phyloP scores from a whole-genome alignment of 1,140 invertebrate genomes.

The Cotesia vestalis region DNA sequence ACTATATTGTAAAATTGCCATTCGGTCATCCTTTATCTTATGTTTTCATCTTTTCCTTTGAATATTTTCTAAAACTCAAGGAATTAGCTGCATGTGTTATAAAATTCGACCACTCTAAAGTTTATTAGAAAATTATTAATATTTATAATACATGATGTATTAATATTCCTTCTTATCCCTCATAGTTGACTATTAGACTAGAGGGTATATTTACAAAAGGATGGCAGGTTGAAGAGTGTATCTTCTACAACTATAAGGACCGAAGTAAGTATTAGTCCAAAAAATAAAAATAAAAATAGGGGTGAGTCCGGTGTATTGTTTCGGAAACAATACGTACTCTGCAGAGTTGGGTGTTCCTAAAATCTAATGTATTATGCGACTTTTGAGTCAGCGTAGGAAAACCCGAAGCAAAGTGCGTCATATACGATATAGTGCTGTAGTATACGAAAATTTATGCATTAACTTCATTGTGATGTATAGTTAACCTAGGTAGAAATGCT shows the following conservation, averaged over 20 bases:
- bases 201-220: neutral
- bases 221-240: neutral
- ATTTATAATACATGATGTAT: too few species aligned
- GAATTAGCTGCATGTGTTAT: too few species aligned
- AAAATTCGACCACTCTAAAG: too few species aligned
- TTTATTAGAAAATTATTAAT: too few species aligned
- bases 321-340: slow-evolving; percentile 44
- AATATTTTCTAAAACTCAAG: too few species aligned
- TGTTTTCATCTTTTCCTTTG: too few species aligned
- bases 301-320: slow-evolving; percentile 42
- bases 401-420: neutral
- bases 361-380: slow-evolving; percentile 3
- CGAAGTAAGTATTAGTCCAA: too few species aligned
- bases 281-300: neutral
- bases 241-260: neutral
- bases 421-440: neutral
- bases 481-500: neutral
- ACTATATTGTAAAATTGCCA: too few species aligned
- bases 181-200: neutral
- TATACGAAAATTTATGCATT: neutral
- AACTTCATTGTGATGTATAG: slow-evolving; percentile 7
- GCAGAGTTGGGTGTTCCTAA: slow-evolving; percentile 40
- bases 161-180: too few species aligned
- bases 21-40: too few species aligned
- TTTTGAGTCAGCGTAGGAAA: slow-evolving; percentile 8